A percentile compares a stretch with the other conserved stretches of the same genome.
phyloP scores from a whole-genome alignment of 2,888 invertebrate genomes.

The Disparrhopalites patrizii region DNA sequence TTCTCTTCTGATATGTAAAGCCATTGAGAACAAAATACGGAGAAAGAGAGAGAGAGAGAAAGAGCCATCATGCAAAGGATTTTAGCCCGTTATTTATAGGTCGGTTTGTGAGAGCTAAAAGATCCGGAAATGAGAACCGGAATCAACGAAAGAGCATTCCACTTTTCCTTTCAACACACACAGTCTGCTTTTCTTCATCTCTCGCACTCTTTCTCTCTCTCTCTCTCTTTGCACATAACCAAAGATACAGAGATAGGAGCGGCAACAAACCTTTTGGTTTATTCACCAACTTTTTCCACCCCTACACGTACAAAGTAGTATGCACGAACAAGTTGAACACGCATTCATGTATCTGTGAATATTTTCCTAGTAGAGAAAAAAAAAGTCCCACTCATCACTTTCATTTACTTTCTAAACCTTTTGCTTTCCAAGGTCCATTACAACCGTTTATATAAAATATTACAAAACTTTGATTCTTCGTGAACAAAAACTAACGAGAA shows the following conservation, averaged over 20 bases:
- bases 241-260: not conserved
- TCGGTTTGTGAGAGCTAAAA: conserved; percentile 33
- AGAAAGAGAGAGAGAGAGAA: conserved; percentile 7
- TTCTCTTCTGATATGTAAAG: not conserved
- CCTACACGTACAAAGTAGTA: not conserved
- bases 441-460: conserved; percentile 8
- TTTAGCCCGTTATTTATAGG: conserved; percentile 35
- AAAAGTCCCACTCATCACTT: conserved; percentile 7
- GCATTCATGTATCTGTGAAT: not conserved
- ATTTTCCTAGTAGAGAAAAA: no score
- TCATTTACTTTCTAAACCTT: conserved; percentile 15
- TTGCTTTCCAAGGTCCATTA: conserved; percentile 10
- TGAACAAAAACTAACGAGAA: conserved; percentile 5
- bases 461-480: conserved; percentile 6
- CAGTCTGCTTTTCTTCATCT: conserved; percentile 21
- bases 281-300: conserved; percentile 3
- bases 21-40: not conserved
- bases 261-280: not conserved
- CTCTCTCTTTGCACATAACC: conserved; percentile 4
- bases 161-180: conserved; percentile 33
- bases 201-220: conserved; percentile 3
- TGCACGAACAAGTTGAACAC: not conserved
- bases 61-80: conserved; percentile 27
- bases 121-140: conserved; percentile 44
- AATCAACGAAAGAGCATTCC: conserved; percentile 40